These are phyloP conservation scores for Bubo blakistoni DNA, from an alignment of 2,113 vertebrate species.

Conservation along the genomic window DNA sequence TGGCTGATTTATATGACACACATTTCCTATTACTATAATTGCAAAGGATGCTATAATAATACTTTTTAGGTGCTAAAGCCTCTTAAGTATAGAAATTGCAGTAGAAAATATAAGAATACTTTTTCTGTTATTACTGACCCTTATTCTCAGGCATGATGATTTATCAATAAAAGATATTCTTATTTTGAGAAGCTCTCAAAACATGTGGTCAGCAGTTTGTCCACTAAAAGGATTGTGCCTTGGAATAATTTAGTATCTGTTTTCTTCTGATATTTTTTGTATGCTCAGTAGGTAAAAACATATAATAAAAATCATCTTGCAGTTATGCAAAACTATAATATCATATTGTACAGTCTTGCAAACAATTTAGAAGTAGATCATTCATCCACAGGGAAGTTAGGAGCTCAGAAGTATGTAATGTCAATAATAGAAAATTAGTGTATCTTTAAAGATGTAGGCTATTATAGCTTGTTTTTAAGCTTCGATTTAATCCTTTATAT, in stretches of 20 bases:
- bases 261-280: neutral
- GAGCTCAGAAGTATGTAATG: constrained; percentile 30
- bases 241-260: constrained; percentile 4
- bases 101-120: neutral
- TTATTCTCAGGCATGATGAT: constrained; percentile 3
- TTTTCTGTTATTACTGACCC: neutral
- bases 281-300: neutral
- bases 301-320: constrained; percentile 14
- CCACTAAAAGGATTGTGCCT: neutral
- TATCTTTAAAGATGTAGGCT: constrained; percentile 39
- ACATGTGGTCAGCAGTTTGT: neutral
- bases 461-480: neutral
- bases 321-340: neutral
- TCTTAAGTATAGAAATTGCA: neutral
- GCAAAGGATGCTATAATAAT: neutral
- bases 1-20: neutral
- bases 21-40: neutral
- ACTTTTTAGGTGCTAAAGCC: neutral
- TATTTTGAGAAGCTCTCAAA: constrained; percentile 36
- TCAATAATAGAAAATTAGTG: constrained; percentile 29
- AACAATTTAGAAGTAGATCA: constrained; percentile 4
- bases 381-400: neutral
- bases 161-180: constrained; percentile 29
- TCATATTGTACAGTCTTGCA: constrained; percentile 3
- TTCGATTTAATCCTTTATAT: constrained; percentile 44